phyloP scores from a whole-genome alignment of 2,797 vertebrate genomes.

The Distichodus sexfasciatus region DNA sequence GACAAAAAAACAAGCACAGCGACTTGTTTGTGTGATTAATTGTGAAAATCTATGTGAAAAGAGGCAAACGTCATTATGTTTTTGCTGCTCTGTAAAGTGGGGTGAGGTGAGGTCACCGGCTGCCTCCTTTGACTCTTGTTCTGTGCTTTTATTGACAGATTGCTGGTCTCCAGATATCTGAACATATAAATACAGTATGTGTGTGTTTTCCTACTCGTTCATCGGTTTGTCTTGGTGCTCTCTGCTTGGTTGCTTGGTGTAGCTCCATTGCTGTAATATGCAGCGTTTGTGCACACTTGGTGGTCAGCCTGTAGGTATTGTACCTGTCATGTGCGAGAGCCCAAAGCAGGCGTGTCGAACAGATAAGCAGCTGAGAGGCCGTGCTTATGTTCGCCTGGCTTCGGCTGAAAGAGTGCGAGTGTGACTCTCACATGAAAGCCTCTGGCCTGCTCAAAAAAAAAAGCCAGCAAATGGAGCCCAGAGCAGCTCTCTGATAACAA shows the following conservation, averaged over 20 bases:
- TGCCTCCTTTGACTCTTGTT: too few relatives aligned
- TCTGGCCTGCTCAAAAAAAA: constrained; percentile 78
- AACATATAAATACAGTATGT: too few relatives aligned
- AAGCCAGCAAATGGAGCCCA: constrained; percentile 84
- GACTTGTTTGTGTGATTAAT: too few relatives aligned
- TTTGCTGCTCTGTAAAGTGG: too few relatives aligned
- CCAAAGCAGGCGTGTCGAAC: constrained; percentile 66
- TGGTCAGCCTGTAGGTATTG: constrained; percentile 5
- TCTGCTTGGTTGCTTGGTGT: too few relatives aligned
- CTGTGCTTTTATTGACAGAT: too few relatives aligned
- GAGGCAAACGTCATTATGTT: too few relatives aligned
- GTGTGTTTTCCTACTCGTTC: too few relatives aligned
- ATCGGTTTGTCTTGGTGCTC: not conserved
- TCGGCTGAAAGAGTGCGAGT: constrained; percentile 56
- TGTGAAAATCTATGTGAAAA: too few relatives aligned
- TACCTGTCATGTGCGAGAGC: constrained; percentile 62
- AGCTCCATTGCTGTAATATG: not conserved
- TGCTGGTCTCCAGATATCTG: too few relatives aligned
- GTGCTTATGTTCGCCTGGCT: constrained; percentile 68
- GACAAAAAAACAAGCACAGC: too few relatives aligned
- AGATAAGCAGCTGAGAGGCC: constrained; percentile 74
- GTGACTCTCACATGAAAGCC: constrained; percentile 85
- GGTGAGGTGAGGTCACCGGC: too few relatives aligned
- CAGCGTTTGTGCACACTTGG: not conserved
- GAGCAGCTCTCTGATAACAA: constrained; percentile 87